Conservation (phyloP, 2,888 invertebrate species). For the Dugesia japonica region DNA sequence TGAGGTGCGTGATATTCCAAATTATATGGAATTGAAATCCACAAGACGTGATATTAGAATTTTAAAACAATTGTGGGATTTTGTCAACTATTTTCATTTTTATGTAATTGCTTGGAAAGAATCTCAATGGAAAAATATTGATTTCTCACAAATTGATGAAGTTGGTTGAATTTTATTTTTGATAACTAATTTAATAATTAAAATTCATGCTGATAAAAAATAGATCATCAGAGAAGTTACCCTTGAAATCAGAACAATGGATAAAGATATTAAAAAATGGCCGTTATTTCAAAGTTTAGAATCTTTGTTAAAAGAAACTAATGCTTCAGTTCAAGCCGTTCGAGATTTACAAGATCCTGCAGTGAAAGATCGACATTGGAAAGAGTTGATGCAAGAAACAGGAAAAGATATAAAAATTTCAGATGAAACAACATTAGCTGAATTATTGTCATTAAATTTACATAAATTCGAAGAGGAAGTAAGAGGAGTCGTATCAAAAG, state of each 20-base stretch:
- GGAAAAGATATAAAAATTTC: slow-evolving; percentile 82
- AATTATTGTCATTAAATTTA: slow-evolving; percentile 71
- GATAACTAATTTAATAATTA: too few species aligned
- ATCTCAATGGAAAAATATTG: slow-evolving; percentile 26
- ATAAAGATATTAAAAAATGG: slow-evolving; percentile 31
- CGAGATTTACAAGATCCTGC: slow-evolving; percentile 59
- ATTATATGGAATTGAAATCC: slow-evolving; percentile 22
- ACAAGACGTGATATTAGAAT: slow-evolving; percentile 20
- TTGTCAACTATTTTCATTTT: slow-evolving; percentile 6
- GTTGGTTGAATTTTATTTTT: neutral
- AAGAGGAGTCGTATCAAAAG: slow-evolving; percentile 83
- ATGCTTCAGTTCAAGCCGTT: slow-evolving; percentile 25
- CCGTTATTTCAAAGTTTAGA: slow-evolving; percentile 25
- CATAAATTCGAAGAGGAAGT: slow-evolving; percentile 94
- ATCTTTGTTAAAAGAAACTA: slow-evolving; percentile 27
- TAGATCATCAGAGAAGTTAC: slow-evolving; percentile 25
- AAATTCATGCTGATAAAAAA: neutral
- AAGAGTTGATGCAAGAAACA: slow-evolving; percentile 82
- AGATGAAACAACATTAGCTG: slow-evolving; percentile 72
- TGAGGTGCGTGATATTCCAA: slow-evolving; percentile 32
- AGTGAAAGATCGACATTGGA: slow-evolving; percentile 85
- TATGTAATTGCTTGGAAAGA: slow-evolving; percentile 28
- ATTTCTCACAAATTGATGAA: slow-evolving; percentile 32
- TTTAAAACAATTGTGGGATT: slow-evolving; percentile 32
- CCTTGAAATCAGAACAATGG: slow-evolving; percentile 25